phyloP scores from a whole-genome alignment of 2,797 vertebrate genomes.

The Myotis pilosus region DNA sequence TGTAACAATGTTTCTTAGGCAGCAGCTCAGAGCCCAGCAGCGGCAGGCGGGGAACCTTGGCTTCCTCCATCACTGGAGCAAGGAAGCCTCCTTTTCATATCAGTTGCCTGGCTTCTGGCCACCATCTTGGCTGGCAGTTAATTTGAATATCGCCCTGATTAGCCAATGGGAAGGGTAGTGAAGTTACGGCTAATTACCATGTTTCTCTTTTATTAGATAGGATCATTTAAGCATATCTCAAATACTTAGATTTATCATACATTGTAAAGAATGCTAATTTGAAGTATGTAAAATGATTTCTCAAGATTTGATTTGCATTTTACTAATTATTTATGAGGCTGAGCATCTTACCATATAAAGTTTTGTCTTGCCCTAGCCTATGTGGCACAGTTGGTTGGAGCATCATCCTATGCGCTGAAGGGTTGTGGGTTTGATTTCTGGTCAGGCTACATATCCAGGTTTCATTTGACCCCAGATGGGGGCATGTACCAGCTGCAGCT shows the following conservation, averaged over 20 bases:
- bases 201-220: too few relatives aligned
- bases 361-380: neutral
- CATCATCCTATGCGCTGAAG: neutral
- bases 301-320: neutral
- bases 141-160: too few relatives aligned
- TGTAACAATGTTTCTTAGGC: too few relatives aligned
- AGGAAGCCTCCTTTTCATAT: too few relatives aligned
- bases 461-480: neutral
- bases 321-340: neutral
- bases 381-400: neutral
- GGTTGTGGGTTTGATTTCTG: neutral
- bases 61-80: too few relatives aligned
- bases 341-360: neutral
- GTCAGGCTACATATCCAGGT: neutral
- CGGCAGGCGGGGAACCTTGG: too few relatives aligned
- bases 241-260: neutral
- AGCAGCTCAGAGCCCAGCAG: too few relatives aligned
- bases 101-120: too few relatives aligned
- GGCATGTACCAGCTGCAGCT: neutral
- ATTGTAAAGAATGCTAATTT: neutral
- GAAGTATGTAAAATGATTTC: neutral
- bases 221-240: neutral
- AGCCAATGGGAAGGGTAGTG: too few relatives aligned
- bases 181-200: too few relatives aligned
- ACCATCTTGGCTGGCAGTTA: too few relatives aligned